Base-by-base conservation (phyloP, 1,140 invertebrate genomes). In the Trachymyrmex septentrionalis region DNA sequence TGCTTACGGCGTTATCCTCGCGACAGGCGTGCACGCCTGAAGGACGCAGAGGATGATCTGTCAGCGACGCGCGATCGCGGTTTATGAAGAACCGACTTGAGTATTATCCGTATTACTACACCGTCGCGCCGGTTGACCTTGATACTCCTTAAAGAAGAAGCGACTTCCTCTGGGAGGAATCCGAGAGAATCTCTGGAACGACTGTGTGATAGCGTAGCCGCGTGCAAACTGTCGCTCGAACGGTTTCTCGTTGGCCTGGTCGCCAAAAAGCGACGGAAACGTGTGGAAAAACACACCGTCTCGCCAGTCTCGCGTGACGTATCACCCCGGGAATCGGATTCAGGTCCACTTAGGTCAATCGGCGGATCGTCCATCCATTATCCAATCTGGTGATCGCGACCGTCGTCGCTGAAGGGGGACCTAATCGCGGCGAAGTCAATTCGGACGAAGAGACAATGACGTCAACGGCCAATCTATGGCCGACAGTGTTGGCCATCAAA, bases 391-490 rank as follows among this genome's bases (percentile, higher is more conserved):
- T 85, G 50, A 59, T 85, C 66, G 64, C 78, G 63, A 86, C 75
- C 81, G 69, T 85, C 88, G 88, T 87, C 87, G 90, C 76, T 89
- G 87, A 89, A 89, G 86, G 86, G 80, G 80, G 61, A 85, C 48
- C 80, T 92, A 91, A 92, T 90, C 86, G 85, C 67, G 16, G 44
- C 63, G 86, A 85, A 75, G 80, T 75, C 73, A 86, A 86, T 86
- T 84, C 87, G 66, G 67, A 81, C 72, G 53, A 80, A 76, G 87
- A 86, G 59, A 44, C 82, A 67, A 24, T 75, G 85, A 77, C 92
- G 91, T 92, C 90, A 91, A 92, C 89, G 91, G 90, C 87, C 88
- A 92, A 92, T 92, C 86, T 69, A 86, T 77, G 84, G 86, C 55
- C 81, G 38, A 16, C 27, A 34, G 34, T 72, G 66, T 44, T 66